Evolutionary conservation across 2,888 invertebrate species (phyloP), one percentile per base, ranked within the genome.

Genomic region (Troides oblongomaculatus): DNA sequence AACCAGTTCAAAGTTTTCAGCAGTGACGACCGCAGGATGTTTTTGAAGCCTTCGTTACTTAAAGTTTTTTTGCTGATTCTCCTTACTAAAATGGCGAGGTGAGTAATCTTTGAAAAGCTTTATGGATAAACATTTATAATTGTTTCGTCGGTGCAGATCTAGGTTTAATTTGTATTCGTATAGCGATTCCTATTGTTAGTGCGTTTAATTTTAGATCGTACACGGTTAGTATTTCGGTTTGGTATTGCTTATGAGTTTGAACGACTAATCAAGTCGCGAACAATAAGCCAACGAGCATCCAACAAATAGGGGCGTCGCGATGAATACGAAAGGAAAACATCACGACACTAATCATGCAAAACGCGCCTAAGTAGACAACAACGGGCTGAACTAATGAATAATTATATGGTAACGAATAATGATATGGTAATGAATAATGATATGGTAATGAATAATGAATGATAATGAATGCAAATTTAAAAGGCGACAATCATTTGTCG

Each of bases 391-490:
- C 66, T 80, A 79, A 84, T 83, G 82, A 84, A 82, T 82, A 83
- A 82, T 76, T 74, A 74, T 72, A 73, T 69, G 73, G 74, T 80
- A 79, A 84, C 82, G 82, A 84, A 82, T 82, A 83, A 82, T 76
- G 74, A 74, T 72, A 73, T 69, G 73, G 46, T 46, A 46, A 46
- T 46, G 14, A 84, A 82, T 82, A 83, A 82, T 76, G 74, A 74
- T 72, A 73, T 69, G 73, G 74, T 73, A 74, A 76, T 76, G 75
- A 74, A 74, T 74, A 75, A 80, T 76, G 77, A 77, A 89, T 86
- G 86, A 77, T 86, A 90, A 92, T 88, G 80, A 80, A 91, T 90
- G 91, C 86, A 90, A 91, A 91, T 90, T 87, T 89, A 89, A 87
- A 88, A 88, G 88, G 89, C 89, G 91, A 90, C 90, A 90, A 90